These are phyloP conservation scores for Meloidogyne hapla DNA, from an alignment of 1,140 invertebrate species.

Conservation along the genomic window DNA sequence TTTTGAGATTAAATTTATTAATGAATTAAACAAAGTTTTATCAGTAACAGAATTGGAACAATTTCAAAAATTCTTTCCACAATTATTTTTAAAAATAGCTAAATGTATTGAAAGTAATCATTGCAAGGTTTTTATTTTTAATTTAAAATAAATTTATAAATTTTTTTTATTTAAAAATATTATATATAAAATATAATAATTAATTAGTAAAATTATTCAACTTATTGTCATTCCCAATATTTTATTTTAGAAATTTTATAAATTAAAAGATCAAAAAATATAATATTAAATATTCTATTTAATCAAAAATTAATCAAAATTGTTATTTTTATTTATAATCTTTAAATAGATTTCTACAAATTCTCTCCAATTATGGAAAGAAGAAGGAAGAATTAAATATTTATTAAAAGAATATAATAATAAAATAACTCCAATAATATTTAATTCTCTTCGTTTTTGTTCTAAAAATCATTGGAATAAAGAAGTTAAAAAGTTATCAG, in stretches of 20 bases:
- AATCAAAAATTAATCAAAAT: too few species aligned
- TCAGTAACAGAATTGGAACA: background rate
- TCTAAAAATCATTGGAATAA: conserved; percentile 22
- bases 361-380: conserved; percentile 19
- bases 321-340: background rate
- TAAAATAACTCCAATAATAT: conserved; percentile 10
- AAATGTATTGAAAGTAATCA: conserved; percentile 20
- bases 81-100: conserved; percentile 13
- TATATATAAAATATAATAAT: too few species aligned
- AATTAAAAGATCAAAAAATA: too few species aligned
- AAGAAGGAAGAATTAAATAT: background rate
- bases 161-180: too few species aligned
- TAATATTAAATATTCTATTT: too few species aligned
- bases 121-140: conserved; percentile 5
- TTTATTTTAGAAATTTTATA: too few species aligned
- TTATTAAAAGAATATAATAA: background rate
- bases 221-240: too few species aligned
- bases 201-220: too few species aligned
- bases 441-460: background rate
- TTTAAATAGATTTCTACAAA: conserved; percentile 6
- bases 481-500: background rate
- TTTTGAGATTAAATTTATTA: conserved; percentile 17
- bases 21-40: conserved; percentile 8
- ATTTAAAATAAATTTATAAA: too few species aligned
- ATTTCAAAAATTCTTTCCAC: background rate